These are phyloP conservation scores for Bos javanicus DNA, from an alignment of 2,113 vertebrate genomes.

Conservation along the genomic window DNA sequence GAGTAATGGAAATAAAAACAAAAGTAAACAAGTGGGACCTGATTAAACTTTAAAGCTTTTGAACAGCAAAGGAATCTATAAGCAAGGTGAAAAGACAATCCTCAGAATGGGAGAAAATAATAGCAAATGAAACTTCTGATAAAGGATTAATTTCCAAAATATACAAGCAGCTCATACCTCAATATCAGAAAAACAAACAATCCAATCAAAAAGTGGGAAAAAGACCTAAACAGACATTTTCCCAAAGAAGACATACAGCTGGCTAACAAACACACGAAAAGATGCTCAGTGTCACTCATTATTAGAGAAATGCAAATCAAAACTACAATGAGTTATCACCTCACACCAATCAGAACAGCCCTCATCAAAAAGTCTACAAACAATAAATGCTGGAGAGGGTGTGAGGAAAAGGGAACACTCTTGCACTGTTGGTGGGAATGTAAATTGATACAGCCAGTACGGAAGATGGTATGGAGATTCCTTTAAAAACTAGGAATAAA, in stretches of 20 bases:
- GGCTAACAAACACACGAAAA: neutral
- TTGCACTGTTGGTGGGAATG: neutral
- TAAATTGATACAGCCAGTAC: neutral
- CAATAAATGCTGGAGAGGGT: neutral
- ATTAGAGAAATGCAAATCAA: neutral
- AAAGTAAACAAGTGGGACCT: neutral
- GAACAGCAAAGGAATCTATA: neutral
- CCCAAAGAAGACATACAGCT: neutral
- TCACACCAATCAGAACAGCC: neutral
- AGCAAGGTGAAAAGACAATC: neutral
- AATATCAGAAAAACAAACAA: neutral
- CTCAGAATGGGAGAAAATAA: neutral
- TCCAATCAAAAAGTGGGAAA: neutral
- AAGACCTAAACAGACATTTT: neutral
- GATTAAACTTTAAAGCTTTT: neutral
- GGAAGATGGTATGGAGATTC: neutral
- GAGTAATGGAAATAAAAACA: neutral
- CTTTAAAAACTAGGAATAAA: neutral
- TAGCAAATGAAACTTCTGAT: neutral
- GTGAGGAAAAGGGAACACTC: neutral
- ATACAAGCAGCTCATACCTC: neutral
- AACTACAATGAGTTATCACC: neutral
- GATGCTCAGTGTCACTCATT: neutral
- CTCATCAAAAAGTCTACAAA: neutral
- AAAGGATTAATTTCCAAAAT: neutral